Evolutionary conservation across 2,888 invertebrate genomes (phyloP).

Genomic region (Brachyptera risi): DNA sequence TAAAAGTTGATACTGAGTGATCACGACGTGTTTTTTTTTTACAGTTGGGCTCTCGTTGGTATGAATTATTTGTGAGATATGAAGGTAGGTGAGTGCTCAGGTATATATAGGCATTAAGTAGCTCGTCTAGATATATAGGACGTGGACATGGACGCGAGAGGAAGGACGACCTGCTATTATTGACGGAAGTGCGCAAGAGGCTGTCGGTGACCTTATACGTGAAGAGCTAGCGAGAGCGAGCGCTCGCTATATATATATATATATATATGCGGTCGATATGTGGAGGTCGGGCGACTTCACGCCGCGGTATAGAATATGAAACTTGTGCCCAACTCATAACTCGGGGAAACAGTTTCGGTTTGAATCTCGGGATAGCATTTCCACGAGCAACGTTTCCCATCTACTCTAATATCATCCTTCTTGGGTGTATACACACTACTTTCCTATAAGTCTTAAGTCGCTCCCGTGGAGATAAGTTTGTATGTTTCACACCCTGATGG

Average conservation of each 20-base stretch:
- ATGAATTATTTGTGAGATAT: neutral
- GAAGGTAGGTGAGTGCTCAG: neutral
- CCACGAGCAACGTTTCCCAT: neutral
- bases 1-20: too few species aligned
- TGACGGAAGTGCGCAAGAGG: constrained; percentile 3
- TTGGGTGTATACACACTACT: too few species aligned
- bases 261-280: too few species aligned
- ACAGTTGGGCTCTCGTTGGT: too few species aligned
- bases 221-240: neutral
- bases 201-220: constrained; percentile 3
- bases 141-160: neutral
- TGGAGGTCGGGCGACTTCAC: neutral
- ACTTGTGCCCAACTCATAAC: neutral
- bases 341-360: too few species aligned
- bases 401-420: too few species aligned
- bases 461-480: too few species aligned
- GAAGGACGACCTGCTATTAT: neutral
- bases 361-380: constrained; percentile 6
- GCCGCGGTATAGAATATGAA: neutral
- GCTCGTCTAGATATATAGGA: neutral
- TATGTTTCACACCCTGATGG: too few species aligned
- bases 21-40: too few species aligned
- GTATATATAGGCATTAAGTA: constrained; percentile 9
- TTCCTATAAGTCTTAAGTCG: too few species aligned
- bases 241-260: too few species aligned